phyloP scores from a whole-genome alignment of 2,113 vertebrate genomes.

The Hydropotes inermis region DNA sequence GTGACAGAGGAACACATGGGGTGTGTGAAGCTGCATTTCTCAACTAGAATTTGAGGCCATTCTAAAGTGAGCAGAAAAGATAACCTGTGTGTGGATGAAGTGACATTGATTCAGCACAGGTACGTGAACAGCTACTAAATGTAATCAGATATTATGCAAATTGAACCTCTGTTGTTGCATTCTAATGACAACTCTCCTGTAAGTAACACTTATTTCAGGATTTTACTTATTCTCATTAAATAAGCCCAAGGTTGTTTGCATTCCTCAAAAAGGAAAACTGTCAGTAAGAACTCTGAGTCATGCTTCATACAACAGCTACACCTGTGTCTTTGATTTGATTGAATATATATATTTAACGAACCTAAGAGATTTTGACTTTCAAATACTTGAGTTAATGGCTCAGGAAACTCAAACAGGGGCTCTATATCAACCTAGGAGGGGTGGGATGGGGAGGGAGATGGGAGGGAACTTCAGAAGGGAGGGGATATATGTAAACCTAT shows the following conservation, averaged over 20 bases:
- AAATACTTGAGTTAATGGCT: constrained; percentile 38
- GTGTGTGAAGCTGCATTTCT: constrained; percentile 29
- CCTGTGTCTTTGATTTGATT: constrained; percentile 46
- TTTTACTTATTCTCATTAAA: constrained; percentile 57
- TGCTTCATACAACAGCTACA: background rate
- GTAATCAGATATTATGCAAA: constrained; percentile 76
- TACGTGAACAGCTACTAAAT: constrained; percentile 66
- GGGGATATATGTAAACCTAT: background rate
- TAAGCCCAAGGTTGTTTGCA: constrained; percentile 11
- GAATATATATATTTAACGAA: background rate
- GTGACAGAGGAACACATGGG: background rate
- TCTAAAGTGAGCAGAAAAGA: constrained; percentile 56
- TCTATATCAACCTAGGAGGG: background rate
- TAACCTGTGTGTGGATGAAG: constrained; percentile 65
- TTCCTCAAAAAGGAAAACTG: constrained; percentile 48
- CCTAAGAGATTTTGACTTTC: constrained; percentile 37
- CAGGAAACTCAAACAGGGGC: background rate
- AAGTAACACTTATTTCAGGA: constrained; percentile 61
- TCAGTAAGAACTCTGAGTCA: constrained; percentile 26
- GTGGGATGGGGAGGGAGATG: background rate
- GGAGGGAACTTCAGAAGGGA: background rate
- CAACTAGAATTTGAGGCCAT: constrained; percentile 57
- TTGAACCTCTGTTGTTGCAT: constrained; percentile 51
- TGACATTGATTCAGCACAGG: constrained; percentile 63
- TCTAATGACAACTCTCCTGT: constrained; percentile 62